Percentiles rank a stretch among this genome's conserved stretches.
Evolutionary conservation across 2,888 invertebrate species (phyloP).

Genomic region (Agrilus mali): DNA sequence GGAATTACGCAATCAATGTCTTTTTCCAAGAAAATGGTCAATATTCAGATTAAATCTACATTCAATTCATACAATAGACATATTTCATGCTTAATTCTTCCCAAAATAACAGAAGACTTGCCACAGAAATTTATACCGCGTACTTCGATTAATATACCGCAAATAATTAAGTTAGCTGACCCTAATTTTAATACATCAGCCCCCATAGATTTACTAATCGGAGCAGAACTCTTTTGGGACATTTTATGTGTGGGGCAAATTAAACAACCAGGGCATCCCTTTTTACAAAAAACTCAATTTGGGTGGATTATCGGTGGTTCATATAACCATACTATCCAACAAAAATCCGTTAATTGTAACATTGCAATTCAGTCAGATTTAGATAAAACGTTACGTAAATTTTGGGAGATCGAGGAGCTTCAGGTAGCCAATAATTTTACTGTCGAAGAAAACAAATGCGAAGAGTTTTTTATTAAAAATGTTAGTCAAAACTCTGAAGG

Average conservation of each 20-base stretch:
- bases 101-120: constrained; percentile 4
- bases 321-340: not conserved
- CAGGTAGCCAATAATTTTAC: constrained; percentile 3
- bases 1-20: not conserved
- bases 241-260: constrained; percentile 8
- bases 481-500: constrained; percentile 6
- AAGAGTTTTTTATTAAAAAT: constrained; percentile 12
- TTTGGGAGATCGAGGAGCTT: constrained; percentile 13
- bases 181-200: constrained; percentile 9
- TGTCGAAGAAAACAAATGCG: constrained; percentile 9
- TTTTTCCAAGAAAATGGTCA: not conserved
- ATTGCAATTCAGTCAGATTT: not conserved
- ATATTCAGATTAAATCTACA: not conserved
- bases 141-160: constrained; percentile 6
- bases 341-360: not conserved
- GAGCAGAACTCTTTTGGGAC: constrained; percentile 10
- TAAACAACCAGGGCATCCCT: constrained; percentile 2
- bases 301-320: constrained; percentile 14
- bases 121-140: constrained; percentile 9
- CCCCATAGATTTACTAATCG: constrained; percentile 12
- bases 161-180: constrained; percentile 12
- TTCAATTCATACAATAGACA: not conserved
- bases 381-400: constrained; percentile 4
- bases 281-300: constrained; percentile 11
- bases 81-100: constrained; percentile 3